phyloP scores from a whole-genome alignment of 2,113 vertebrate genomes.

The Columbina picui region DNA sequence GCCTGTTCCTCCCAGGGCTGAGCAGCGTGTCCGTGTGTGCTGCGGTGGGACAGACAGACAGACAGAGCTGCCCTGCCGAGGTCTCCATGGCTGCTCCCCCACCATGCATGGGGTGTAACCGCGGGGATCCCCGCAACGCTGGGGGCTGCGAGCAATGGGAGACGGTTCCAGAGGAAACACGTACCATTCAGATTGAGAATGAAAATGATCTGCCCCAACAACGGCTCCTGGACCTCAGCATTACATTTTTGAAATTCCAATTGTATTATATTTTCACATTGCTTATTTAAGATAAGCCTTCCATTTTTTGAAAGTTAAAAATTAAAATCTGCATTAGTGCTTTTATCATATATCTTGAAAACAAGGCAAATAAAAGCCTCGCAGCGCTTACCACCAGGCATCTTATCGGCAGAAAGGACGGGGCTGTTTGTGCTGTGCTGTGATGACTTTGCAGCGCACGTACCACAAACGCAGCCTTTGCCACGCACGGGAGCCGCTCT shows the following conservation, averaged over 20 bases:
- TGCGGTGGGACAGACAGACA: not conserved
- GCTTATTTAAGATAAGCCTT: slow-evolving; percentile 6
- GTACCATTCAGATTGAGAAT: not conserved
- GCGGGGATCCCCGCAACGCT: not conserved
- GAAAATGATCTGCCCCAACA: not conserved
- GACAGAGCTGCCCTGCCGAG: not conserved
- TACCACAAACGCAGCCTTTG: not conserved
- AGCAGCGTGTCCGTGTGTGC: not conserved
- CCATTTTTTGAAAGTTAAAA: not conserved
- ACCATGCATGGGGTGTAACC: too few species aligned
- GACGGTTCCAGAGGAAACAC: not conserved
- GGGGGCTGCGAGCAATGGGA: not conserved
- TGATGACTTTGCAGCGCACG: not conserved
- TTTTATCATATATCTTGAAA: not conserved
- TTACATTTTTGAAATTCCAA: not conserved
- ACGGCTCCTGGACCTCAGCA: not conserved
- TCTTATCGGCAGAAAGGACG: not conserved
- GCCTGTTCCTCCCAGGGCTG: accelerated
- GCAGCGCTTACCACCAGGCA: not conserved
- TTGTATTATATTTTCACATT: not conserved
- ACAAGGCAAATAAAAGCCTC: not conserved
- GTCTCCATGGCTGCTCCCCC: too few species aligned
- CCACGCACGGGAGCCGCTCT: not conserved
- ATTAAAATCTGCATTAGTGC: not conserved
- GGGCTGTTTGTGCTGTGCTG: not conserved